phyloP scores from a whole-genome alignment of 2,797 vertebrate species.

The Tapirus indicus region DNA sequence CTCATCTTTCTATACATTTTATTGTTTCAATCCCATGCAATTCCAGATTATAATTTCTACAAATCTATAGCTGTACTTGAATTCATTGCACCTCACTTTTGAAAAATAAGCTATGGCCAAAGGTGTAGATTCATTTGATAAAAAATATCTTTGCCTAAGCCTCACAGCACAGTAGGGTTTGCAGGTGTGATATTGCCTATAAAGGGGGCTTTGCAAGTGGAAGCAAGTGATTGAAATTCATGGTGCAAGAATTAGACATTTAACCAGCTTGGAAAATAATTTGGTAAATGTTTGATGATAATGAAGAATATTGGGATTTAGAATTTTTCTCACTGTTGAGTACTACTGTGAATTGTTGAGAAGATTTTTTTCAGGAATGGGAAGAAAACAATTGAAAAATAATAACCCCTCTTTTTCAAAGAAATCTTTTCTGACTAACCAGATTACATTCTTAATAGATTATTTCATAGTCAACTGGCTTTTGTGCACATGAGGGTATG shows the following conservation, averaged over 20 bases:
- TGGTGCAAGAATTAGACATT: not conserved
- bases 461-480: not conserved
- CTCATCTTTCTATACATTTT: not conserved
- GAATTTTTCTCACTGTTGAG: not conserved
- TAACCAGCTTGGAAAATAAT: not conserved
- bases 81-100: not conserved
- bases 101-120: not conserved
- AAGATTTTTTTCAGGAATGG: not conserved
- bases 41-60: not conserved
- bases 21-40: not conserved
- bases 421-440: not conserved
- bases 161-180: not conserved
- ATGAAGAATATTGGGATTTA: not conserved
- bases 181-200: not conserved
- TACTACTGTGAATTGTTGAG: not conserved
- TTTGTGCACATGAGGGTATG: not conserved
- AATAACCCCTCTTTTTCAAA: not conserved
- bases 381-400: not conserved
- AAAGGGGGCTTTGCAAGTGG: not conserved
- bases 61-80: not conserved
- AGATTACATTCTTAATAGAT: not conserved
- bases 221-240: not conserved
- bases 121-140: not conserved
- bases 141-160: not conserved
- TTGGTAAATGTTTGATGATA: not conserved